A percentile compares a stretch with the other conserved stretches of the same genome.
These are phyloP conservation scores for Pelmatolapia mariae DNA, from an alignment of 2,113 vertebrate species.

Conservation along the genomic window DNA sequence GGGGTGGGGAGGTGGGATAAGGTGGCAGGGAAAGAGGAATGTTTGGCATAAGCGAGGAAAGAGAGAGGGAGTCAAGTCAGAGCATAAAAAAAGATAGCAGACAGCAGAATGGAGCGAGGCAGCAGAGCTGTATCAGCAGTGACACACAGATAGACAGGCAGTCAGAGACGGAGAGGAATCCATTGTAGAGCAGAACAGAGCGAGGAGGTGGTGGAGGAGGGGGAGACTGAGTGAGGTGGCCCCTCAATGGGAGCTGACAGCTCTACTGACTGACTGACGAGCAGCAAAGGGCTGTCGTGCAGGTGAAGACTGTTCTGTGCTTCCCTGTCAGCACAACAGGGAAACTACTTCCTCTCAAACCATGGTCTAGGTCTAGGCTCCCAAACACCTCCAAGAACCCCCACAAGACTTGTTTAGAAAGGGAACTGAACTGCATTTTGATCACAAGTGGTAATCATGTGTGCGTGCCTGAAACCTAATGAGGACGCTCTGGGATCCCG, in stretches of 20 bases:
- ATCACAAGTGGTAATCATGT: not conserved
- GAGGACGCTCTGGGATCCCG: not conserved
- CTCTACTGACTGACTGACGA: conserved; percentile 38
- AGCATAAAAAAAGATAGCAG: not conserved
- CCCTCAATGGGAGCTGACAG: conserved; percentile 31
- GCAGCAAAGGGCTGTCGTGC: conserved; percentile 19
- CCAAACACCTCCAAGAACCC: not conserved
- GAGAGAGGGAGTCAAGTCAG: conserved; percentile 3
- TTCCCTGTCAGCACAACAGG: conserved; percentile 25
- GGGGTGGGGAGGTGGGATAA: not conserved
- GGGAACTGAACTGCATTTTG: not conserved
- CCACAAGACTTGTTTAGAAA: not conserved
- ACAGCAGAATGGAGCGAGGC: conserved; percentile 2
- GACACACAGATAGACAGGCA: conserved; percentile 34
- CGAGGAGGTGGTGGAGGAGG: not conserved
- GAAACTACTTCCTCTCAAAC: conserved; percentile 15
- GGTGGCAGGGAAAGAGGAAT: not conserved
- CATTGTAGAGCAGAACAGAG: conserved; percentile 29
- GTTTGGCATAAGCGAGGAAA: not conserved
- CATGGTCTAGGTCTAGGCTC: not conserved
- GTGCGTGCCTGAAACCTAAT: not conserved
- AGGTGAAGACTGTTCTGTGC: conserved; percentile 52
- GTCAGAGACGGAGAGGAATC: conserved; percentile 24
- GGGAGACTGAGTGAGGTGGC: not conserved
- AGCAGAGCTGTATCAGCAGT: not conserved